Conservation (phyloP, 2,113 vertebrate species). For the Origma solitaria region DNA sequence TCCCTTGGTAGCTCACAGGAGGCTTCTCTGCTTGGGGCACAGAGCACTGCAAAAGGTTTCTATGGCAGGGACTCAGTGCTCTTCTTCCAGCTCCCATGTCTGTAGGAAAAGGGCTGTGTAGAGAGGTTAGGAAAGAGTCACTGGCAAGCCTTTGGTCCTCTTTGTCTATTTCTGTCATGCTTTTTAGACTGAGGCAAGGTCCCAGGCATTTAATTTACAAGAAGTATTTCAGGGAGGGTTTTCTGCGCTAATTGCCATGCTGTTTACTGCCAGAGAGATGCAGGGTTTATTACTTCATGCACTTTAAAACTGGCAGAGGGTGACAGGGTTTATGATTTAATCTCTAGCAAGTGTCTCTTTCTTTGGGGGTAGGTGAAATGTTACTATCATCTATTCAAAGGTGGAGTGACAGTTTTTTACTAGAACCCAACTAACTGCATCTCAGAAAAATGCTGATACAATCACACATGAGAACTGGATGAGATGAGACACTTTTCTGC, state of each 20-base stretch:
- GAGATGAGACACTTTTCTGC: constrained; percentile 51
- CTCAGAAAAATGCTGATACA: constrained; percentile 66
- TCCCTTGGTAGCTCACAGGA: not conserved
- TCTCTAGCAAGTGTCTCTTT: constrained; percentile 31
- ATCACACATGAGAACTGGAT: not conserved
- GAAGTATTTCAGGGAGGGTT: not conserved
- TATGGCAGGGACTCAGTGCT: not conserved
- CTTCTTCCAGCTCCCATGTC: not conserved
- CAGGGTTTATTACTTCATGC: not conserved
- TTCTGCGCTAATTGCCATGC: not conserved
- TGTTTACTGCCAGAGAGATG: constrained; percentile 19
- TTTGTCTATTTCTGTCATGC: not conserved
- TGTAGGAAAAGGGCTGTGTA: not conserved
- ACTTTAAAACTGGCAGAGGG: not conserved
- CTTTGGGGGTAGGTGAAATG: constrained; percentile 1
- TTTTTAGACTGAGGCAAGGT: not conserved
- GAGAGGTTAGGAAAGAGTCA: not conserved
- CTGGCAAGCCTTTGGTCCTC: not conserved
- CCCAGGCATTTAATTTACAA: not conserved
- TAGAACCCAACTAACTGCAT: constrained; percentile 38
- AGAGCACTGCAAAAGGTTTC: not conserved
- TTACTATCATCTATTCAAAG: constrained; percentile 59
- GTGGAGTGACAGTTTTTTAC: constrained; percentile 33
- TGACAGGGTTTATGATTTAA: constrained; percentile 48
- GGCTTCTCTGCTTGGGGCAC: not conserved